Evolutionary conservation across 2,888 invertebrate genomes (phyloP), one percentile per base, ranked within the genome.

Genomic region (Lithophane socia): DNA sequence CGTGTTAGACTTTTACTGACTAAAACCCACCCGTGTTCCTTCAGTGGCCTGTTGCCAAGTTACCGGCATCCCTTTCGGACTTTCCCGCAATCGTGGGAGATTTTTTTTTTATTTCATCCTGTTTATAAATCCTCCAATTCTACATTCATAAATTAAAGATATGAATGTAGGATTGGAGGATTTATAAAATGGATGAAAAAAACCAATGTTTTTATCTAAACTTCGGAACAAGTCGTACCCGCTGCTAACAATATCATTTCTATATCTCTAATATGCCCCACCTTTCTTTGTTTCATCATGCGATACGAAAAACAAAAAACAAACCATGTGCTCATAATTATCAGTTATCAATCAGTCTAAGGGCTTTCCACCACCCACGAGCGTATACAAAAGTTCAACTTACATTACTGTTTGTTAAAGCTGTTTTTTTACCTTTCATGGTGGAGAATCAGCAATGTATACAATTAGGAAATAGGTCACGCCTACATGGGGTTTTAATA

Each of bases 401-500:
- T 82, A 44, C 82, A 84, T 86, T 82, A 42, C 77, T 16, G 77
- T 4, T 49, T 74, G 21, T 0, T 16, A 7, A 13, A 37, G 13
- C 16, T n/a, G 24, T 44, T 42, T 5, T 5, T 37, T 16, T 7
- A 24, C 44, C 12, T 13, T 37, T 4, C 10, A 3, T 42, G 13
- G 21, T 52, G 18, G 0, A 9, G 8, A 52, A 37, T 42, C 54
- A 60, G 76, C 63, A 71, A 77, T 86, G 77, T 71, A 77, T 60
- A 67, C n/a, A 54, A 47, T 61, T 49, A 74, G 37, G 58, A 81
- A 67, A 87, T 91, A 90, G 89, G 90, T 77, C 54, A 75, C 89
- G 73, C 94, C 94, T 87, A 94, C 93, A 87, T 88, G 58, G 60
- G 56, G 54, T 79, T 84, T 87, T 85, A 87, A 90, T 90, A 87